Conservation (phyloP, 2,113 vertebrate species). For the Barbus barbus region DNA sequence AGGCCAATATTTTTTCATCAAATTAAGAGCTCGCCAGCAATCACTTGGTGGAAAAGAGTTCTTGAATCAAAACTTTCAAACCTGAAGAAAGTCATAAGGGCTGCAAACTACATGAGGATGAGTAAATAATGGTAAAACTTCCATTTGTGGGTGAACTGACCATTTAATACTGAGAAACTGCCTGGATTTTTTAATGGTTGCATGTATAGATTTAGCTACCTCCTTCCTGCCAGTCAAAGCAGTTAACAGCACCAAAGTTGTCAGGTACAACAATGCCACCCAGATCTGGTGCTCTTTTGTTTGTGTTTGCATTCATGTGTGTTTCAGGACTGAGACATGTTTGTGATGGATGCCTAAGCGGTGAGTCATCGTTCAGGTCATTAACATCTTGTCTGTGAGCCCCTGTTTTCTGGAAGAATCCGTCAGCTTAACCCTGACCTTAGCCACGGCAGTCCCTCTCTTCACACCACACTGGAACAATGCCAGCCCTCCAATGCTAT, state of each 20-base stretch:
- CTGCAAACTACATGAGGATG: neutral
- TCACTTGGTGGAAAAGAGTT: neutral
- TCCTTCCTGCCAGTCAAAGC: conserved; percentile 59
- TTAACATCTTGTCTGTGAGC: conserved; percentile 71
- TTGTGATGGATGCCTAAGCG: conserved; percentile 69
- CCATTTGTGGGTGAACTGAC: neutral
- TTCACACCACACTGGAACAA: conserved; percentile 70
- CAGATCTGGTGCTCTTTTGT: conserved; percentile 39
- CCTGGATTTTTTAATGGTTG: neutral
- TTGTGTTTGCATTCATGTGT: conserved; percentile 34
- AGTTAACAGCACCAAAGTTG: conserved; percentile 19
- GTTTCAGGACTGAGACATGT: conserved; percentile 29
- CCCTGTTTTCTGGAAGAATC: conserved; percentile 67
- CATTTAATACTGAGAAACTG: neutral
- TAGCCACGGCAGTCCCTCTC: conserved; percentile 53
- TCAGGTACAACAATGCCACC: conserved; percentile 58
- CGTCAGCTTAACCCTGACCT: conserved; percentile 76
- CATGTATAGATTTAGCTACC: conserved; percentile 3
- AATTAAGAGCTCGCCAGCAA: neutral
- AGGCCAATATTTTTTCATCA: neutral
- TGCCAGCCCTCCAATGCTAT: conserved; percentile 57
- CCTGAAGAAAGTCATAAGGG: neutral
- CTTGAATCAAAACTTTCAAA: no score
- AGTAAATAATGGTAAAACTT: neutral
- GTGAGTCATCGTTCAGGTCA: conserved; percentile 73